Conservation (phyloP, 2,888 invertebrate species). For the Lepidochitona cinerea region DNA sequence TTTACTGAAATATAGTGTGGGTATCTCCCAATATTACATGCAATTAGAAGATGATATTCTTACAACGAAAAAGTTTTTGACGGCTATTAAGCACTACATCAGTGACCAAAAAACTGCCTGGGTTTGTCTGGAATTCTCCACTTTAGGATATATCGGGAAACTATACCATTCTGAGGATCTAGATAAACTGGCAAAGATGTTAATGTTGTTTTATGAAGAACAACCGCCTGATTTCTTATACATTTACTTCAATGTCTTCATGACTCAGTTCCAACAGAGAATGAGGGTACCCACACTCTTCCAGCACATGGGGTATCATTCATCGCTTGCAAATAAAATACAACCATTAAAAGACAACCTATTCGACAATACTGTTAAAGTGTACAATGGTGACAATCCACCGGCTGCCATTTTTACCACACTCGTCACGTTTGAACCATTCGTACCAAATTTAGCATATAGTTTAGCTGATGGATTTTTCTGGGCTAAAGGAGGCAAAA, state of each 20-base stretch:
- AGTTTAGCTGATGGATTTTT: conserved; percentile 65
- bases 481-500: conserved; percentile 63
- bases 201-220: conserved; percentile 57
- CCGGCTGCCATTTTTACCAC: conserved; percentile 66
- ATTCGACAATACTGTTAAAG: conserved; percentile 44
- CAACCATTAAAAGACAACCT: conserved; percentile 47
- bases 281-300: conserved; percentile 49
- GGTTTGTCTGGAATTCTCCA: conserved; percentile 55
- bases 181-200: conserved; percentile 51
- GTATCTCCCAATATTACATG: conserved; percentile 67
- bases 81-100: conserved; percentile 64
- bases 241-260: conserved; percentile 44
- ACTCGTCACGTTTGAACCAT: conserved; percentile 58
- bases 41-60: conserved; percentile 71
- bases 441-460: conserved; percentile 66
- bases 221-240: conserved; percentile 51
- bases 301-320: conserved; percentile 49
- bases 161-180: conserved; percentile 45
- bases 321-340: conserved; percentile 47
- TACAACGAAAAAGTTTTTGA: conserved; percentile 58
- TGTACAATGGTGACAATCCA: conserved; percentile 62
- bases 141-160: conserved; percentile 54
- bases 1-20: conserved; percentile 62
- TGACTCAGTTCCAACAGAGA: conserved; percentile 34
- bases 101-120: conserved; percentile 45